Evolutionary conservation across 2,888 invertebrate genomes (phyloP).

Genomic region (Cremastinae sp.): DNA sequence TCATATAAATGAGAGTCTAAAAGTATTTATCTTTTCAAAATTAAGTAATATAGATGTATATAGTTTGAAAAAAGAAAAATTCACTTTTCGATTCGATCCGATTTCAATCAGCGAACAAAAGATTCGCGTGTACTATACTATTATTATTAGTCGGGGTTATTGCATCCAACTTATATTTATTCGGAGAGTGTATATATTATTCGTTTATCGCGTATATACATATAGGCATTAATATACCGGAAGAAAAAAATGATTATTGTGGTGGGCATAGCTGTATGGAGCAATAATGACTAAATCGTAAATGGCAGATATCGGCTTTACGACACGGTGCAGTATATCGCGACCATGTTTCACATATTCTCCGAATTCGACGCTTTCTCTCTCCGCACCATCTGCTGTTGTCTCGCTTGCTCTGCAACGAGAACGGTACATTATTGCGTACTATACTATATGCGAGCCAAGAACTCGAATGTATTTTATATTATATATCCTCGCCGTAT

Average conservation of each 20-base stretch:
- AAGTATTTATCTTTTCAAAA: too few species aligned
- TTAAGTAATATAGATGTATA: too few species aligned
- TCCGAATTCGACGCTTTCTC: neutral
- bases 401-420: slow-evolving; percentile 33
- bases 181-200: too few species aligned
- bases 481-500: slow-evolving; percentile 1
- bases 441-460: slow-evolving; percentile 20
- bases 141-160: too few species aligned
- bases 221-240: neutral
- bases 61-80: too few species aligned
- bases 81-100: too few species aligned
- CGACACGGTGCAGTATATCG: too few species aligned
- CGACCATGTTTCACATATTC: slow-evolving; percentile 18
- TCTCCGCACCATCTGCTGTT: neutral
- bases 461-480: neutral
- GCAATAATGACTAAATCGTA: neutral
- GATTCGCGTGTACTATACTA: too few species aligned
- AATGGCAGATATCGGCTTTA: slow-evolving; percentile 8
- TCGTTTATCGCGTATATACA: neutral
- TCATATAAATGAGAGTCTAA: too few species aligned
- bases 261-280: neutral
- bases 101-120: too few species aligned
- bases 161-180: too few species aligned
- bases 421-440: slow-evolving; percentile 54
- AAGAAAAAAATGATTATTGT: neutral